Evolutionary conservation across 2,888 invertebrate genomes (phyloP), one percentile per base, ranked within the genome.

Genomic region (Trachelus stipa): DNA sequence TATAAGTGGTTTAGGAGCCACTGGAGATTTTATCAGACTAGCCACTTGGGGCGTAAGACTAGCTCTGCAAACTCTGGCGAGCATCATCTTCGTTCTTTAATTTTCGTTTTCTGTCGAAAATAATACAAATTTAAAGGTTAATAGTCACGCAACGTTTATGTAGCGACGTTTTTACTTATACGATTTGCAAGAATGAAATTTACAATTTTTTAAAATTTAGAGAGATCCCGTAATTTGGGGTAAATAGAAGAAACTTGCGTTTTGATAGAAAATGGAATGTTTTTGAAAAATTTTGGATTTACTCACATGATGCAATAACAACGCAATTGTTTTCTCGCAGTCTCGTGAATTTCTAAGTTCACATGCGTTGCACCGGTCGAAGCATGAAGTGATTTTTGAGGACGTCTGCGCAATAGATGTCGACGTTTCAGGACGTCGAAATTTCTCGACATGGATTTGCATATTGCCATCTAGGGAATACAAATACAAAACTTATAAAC

Each of bases 61-160:
- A 68, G 83, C 81, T 73, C 89, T 87, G 74, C 90, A 90, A 15
- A 88, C 87, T 78, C 86, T 86, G 71, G 88, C 87, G 12, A 90
- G 85, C 88, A 91, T 81, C 90, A 91, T 91, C 77, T 56, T 56
- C 23, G 23, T 82, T 87, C 73, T 23, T 34, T 31, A 35, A 12
- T n/a, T 74, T 74, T 74, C 34, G 12, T 34, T 15, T 74, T n/a
- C 74, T 34, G 33, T 23, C 15, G 1, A 23, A 74, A 35, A 35
- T 12, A 74, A 12, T 34, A 74, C 6, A 35, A 12, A 34, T n/a
- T 15, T 23, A 11, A 33, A 30, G 30, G 34, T 74, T 74, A 34
- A 6, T 40, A 74, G 9, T 11, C 1, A 74, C 23, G 34, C 74
- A 34, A 12, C 11, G n/a, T 12, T 34, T 35, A 35, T 4, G 33